Conservation (phyloP, 92 coral and sea anemone species). For the Actinostola sp. region DNA sequence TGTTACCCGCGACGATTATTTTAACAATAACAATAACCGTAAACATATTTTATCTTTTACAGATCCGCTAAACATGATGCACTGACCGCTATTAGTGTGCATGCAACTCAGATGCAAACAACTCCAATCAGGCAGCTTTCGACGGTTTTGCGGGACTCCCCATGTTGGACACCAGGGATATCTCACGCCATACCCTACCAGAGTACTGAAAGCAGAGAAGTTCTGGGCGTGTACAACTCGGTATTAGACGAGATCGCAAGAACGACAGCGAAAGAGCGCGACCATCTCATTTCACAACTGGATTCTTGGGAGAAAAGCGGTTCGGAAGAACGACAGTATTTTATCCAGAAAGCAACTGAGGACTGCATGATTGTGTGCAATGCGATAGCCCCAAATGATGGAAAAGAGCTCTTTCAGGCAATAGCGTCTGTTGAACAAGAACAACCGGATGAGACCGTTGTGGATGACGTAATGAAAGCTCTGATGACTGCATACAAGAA, state of each 20-base stretch:
- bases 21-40: too few relatives aligned
- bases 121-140: conserved; percentile 23
- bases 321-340: conserved; percentile 6
- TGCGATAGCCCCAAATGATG: conserved; percentile 26
- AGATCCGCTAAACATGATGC: too few relatives aligned
- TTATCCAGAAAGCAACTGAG: conserved; percentile 25
- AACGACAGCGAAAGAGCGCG: too few relatives aligned
- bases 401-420: conserved; percentile 32
- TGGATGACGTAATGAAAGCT: neutral
- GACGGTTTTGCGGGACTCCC: neutral
- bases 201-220: neutral
- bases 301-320: too few relatives aligned
- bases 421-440: neutral
- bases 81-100: too few relatives aligned
- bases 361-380: conserved; percentile 28
- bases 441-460: neutral
- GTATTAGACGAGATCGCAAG: conserved; percentile 34
- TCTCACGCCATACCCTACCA: neutral
- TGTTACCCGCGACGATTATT: too few relatives aligned
- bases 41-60: too few relatives aligned
- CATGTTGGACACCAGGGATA: conserved; percentile 36
- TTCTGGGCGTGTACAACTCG: neutral
- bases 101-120: too few relatives aligned
- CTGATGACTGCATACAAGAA: conserved; percentile 15
- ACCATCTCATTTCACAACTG: too few relatives aligned